A percentile compares a stretch with the other conserved stretches of the same genome.
Evolutionary conservation across 2,113 vertebrate species (phyloP).

Genomic region (Acrocephalus arundinaceus): DNA sequence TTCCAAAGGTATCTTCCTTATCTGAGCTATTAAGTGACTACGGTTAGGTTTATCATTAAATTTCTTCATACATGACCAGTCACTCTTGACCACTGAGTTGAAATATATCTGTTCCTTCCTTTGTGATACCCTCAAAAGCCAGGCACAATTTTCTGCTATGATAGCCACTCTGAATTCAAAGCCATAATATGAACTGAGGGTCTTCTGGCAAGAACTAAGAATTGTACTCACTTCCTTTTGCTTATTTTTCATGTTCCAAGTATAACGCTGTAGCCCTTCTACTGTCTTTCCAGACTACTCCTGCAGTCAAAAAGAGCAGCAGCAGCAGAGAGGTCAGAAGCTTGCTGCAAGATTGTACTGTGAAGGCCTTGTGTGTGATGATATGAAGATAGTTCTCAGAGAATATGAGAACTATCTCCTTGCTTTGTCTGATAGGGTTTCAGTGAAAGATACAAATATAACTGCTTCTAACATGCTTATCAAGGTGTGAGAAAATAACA

Average conservation of each 20-base stretch:
- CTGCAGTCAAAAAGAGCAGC: not conserved
- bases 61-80: not conserved
- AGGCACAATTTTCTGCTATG: not conserved
- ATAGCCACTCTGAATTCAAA: not conserved
- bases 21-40: not conserved
- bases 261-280: not conserved
- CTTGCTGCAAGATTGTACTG: not conserved
- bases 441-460: not conserved
- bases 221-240: not conserved
- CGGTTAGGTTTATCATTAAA: not conserved
- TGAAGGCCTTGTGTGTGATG: not conserved
- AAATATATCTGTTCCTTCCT: not conserved
- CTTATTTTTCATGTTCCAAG: not conserved
- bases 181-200: not conserved
- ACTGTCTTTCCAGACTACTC: not conserved
- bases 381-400: not conserved
- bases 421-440: not conserved
- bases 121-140: not conserved
- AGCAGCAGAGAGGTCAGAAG: not conserved
- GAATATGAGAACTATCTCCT: not conserved
- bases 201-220: not conserved
- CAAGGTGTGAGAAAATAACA: not conserved
- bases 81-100: not conserved
- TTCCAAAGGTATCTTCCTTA: not conserved
- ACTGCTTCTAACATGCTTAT: not conserved